Percentiles rank a stretch among this genome's conserved stretches.
These are phyloP conservation scores for Machaerirhynchus nigripectus DNA, from an alignment of 2,113 vertebrate species.

Conservation along the genomic window DNA sequence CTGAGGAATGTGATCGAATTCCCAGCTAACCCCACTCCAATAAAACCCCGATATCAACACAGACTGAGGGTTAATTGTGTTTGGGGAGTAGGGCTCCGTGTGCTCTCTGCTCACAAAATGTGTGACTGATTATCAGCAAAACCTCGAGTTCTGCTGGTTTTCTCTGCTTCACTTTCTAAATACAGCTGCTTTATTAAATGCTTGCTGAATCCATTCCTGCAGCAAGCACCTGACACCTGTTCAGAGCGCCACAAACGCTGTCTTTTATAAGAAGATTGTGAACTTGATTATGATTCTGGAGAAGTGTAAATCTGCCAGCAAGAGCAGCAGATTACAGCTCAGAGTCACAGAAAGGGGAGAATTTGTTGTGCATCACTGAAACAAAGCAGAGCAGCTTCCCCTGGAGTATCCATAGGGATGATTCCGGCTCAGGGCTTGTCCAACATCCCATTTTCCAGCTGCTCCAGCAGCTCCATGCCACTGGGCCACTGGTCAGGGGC, in stretches of 20 bases:
- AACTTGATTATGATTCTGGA: not conserved
- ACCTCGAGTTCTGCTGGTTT: not conserved
- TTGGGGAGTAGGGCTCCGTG: not conserved
- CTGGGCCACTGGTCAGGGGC: not conserved
- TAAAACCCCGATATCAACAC: accelerated
- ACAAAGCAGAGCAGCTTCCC: not conserved
- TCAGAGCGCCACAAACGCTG: not conserved
- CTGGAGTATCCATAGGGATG: accelerated
- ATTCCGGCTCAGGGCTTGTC: not conserved
- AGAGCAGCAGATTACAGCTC: not conserved
- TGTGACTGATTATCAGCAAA: not conserved
- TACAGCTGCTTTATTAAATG: not conserved
- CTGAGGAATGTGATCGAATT: not conserved
- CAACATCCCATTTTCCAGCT: not conserved
- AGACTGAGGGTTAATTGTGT: not conserved
- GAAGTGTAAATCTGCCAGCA: not conserved
- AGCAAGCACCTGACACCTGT: not conserved
- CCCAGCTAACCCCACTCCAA: not conserved
- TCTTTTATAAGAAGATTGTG: not conserved
- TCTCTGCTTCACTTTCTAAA: not conserved
- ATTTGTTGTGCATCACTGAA: accelerated
- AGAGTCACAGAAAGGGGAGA: not conserved
- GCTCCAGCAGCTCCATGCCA: not conserved
- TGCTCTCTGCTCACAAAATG: accelerated
- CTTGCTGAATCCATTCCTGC: not conserved